These are phyloP conservation scores for Aegotheles bennettii DNA, from an alignment of 2,113 vertebrate species.

Conservation along the genomic window DNA sequence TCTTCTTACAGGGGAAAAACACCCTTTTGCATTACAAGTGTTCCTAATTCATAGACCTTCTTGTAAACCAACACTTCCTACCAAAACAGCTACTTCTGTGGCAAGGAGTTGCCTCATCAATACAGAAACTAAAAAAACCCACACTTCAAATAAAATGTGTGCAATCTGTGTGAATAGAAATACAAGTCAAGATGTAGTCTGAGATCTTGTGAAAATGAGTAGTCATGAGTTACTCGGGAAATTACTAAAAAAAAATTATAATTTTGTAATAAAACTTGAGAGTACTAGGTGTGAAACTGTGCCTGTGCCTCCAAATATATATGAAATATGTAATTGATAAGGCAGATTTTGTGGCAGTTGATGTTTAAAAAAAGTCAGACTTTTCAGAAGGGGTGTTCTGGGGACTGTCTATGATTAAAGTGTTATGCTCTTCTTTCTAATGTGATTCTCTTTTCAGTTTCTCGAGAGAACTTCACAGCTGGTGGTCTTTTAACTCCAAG, in stretches of 20 bases:
- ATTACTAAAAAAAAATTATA: neutral
- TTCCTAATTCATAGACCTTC: neutral
- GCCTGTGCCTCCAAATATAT: neutral
- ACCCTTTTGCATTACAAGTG: neutral
- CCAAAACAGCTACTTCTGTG: neutral
- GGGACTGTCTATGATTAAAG: neutral
- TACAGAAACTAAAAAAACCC: neutral
- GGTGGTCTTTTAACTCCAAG: slow-evolving; percentile 84
- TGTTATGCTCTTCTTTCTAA: neutral
- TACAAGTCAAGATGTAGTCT: neutral
- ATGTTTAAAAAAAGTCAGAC: neutral
- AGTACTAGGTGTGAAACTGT: neutral
- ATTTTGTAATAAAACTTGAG: neutral
- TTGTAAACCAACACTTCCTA: neutral
- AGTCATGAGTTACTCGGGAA: neutral
- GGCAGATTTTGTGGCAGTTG: neutral
- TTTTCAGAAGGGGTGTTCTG: neutral
- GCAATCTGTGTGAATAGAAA: neutral
- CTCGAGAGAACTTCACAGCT: slow-evolving; percentile 69
- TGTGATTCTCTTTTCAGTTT: slow-evolving; percentile 60
- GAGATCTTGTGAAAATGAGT: neutral
- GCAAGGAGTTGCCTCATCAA: neutral
- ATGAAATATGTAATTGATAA: neutral
- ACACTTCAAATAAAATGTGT: neutral
- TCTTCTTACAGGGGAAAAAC: neutral